Base-by-base conservation (phyloP, 2,113 vertebrate genomes). In the Pimephales promelas region DNA sequence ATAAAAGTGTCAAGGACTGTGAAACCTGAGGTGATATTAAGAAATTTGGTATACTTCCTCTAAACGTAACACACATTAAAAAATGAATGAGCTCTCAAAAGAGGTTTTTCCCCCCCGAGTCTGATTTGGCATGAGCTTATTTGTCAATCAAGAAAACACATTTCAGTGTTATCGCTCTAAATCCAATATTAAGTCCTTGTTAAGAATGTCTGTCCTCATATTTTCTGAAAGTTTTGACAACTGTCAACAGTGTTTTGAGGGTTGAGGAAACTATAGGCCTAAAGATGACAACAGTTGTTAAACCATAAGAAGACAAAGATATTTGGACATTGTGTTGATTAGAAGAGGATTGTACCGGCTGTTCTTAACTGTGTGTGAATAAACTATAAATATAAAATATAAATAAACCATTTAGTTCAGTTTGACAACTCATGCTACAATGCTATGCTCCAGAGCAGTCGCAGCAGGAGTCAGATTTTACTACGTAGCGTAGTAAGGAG, bases 161-260 rank as follows among this genome's bases (percentile, higher is more conserved):
- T 79, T 79, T 57, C 0, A 28, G 40, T 8, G 14, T 79, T 66
- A 49, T 79, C 16, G 7, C 43, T 64, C 59, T 66, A 47, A 79
- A 66, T 64, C 59, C 43, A 47, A 13, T 47, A n/a, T 64, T 62
- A 79, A 49, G n/a, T 66, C 43, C 43, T 49, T 64, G 40, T 64
- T 79, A 49, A 79, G 31, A 49, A 31, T 11, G 20, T 79, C 77
- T 79, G 74, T 77, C 11, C 31, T 40, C 54, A 24, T 77, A 24
- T 77, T 57, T 40, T 73, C 31, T 0, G 40, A 59, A 10, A 34
- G 43, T 61, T 72, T 54, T 10, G 16, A 59, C 64, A 74, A 47
- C 40, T 28, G 71, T 81, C 81, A 71, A 18, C 54, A 5, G 75
- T 49, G 18, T 52, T 47, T 52, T 28, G 52, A 66, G 54, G 20